Conservation (phyloP, 2,113 vertebrate genomes). For the Nerophis lumbriciformis region DNA sequence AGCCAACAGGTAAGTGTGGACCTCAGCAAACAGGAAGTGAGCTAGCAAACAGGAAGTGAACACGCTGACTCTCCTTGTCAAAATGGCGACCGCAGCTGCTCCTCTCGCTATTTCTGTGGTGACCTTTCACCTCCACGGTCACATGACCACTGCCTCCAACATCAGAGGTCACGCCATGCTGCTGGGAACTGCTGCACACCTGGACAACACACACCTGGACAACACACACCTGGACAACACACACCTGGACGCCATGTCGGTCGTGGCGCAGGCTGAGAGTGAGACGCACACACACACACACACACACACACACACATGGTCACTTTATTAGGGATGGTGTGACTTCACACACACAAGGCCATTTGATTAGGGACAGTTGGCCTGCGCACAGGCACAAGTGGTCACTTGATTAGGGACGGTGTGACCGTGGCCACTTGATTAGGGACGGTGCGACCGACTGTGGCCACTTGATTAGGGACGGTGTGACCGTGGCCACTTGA, state of each 20-base stretch:
- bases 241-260: slow-evolving; percentile 64
- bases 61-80: slow-evolving; percentile 24
- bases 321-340: too few relatives aligned
- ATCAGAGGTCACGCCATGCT: slow-evolving; percentile 67
- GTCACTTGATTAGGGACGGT: too few relatives aligned
- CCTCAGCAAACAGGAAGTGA: not conserved
- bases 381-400: too few relatives aligned
- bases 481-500: too few relatives aligned
- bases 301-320: not conserved
- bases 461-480: too few relatives aligned
- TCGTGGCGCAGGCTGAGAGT: slow-evolving; percentile 89
- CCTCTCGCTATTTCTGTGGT: not conserved
- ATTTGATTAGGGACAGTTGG: too few relatives aligned
- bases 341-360: too few relatives aligned
- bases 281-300: slow-evolving; percentile 39
- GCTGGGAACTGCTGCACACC: slow-evolving; percentile 77
- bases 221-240: slow-evolving; percentile 42
- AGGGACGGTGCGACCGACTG: too few relatives aligned
- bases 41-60: not conserved
- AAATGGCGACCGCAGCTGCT: slow-evolving; percentile 33
- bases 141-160: too few relatives aligned
- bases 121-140: not conserved
- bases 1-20: too few relatives aligned
- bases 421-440: too few relatives aligned
- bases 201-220: slow-evolving; percentile 38